Percentiles rank a stretch among this genome's conserved stretches.
Evolutionary conservation across 2,888 invertebrate genomes (phyloP).

Genomic region (Rotaria sp.): DNA sequence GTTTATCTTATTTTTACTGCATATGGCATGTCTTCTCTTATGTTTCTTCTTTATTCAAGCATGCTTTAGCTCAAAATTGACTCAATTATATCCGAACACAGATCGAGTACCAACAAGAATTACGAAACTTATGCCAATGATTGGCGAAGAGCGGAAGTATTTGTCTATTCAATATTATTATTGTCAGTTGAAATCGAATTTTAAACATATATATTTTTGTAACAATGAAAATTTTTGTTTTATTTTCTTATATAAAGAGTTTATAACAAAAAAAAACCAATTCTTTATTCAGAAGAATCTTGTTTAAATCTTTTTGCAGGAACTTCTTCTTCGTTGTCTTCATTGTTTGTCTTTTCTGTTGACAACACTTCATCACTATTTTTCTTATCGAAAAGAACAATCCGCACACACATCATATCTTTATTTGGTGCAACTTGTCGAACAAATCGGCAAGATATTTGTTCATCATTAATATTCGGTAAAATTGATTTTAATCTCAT

Average conservation of each 20-base stretch:
- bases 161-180: too few relatives aligned
- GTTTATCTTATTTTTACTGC: too few relatives aligned
- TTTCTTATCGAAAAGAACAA: slow-evolving; percentile 10
- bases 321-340: not conserved
- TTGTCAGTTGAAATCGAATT: too few relatives aligned
- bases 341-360: slow-evolving; percentile 24
- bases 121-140: too few relatives aligned
- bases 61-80: too few relatives aligned
- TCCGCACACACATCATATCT: slow-evolving; percentile 78
- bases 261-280: not conserved
- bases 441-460: slow-evolving; percentile 59
- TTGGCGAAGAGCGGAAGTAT: too few relatives aligned
- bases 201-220: too few relatives aligned
- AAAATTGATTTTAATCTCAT: slow-evolving; percentile 29
- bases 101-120: too few relatives aligned
- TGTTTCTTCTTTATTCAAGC: too few relatives aligned
- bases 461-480: not conserved
- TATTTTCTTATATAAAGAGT: not conserved
- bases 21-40: too few relatives aligned
- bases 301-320: slow-evolving; percentile 26
- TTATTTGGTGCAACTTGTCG: slow-evolving; percentile 88
- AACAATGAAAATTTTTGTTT: not conserved
- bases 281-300: not conserved
- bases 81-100: too few relatives aligned
- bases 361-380: not conserved